Evolutionary conservation across 2,888 invertebrate species (phyloP).

Genomic region (Aradus depressus): DNA sequence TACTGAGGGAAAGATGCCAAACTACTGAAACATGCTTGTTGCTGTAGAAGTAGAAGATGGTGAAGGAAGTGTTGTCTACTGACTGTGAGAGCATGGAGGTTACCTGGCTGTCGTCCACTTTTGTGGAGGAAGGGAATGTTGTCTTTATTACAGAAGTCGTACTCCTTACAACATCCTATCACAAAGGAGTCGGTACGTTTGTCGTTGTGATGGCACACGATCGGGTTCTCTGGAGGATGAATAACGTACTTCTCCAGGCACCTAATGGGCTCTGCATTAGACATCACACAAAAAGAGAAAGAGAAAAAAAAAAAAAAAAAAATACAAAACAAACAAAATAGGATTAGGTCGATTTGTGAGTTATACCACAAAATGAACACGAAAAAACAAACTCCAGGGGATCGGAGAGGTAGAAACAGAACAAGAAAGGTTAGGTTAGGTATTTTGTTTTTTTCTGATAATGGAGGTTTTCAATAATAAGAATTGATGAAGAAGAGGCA

Average conservation of each 20-base stretch:
- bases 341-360: too few relatives aligned
- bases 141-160: conserved; percentile 58
- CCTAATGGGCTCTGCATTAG: conserved; percentile 45
- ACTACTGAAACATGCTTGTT: conserved; percentile 12
- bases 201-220: conserved; percentile 68
- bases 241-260: conserved; percentile 62
- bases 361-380: too few relatives aligned
- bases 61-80: not conserved
- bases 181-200: conserved; percentile 63
- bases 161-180: conserved; percentile 69
- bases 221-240: conserved; percentile 67
- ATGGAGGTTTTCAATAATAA: too few relatives aligned
- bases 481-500: too few relatives aligned
- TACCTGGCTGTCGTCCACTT: conserved; percentile 26
- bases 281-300: conserved; percentile 14
- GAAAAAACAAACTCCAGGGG: too few relatives aligned
- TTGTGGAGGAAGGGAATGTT: conserved; percentile 38
- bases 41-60: conserved; percentile 5
- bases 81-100: conserved; percentile 17
- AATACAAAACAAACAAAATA: conserved; percentile 10
- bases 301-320: conserved; percentile 2
- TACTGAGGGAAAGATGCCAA: not conserved
- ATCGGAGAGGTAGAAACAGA: too few relatives aligned
- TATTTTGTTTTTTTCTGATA: too few relatives aligned
- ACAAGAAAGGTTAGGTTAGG: too few relatives aligned